Conservation (phyloP, 1,140 invertebrate genomes). For the Drosophila jambulina region DNA sequence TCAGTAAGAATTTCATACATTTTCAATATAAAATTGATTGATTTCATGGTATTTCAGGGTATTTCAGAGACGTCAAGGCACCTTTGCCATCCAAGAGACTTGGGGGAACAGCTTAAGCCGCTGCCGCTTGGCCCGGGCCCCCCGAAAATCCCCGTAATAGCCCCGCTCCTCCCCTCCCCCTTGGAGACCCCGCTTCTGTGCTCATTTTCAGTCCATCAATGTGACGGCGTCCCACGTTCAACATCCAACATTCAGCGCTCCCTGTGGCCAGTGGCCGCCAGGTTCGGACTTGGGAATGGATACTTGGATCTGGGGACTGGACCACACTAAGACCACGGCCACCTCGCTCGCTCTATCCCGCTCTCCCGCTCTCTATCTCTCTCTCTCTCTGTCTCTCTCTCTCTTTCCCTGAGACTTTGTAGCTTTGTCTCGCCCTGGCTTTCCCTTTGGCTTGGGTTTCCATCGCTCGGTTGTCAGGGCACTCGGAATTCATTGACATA, state of each 20-base stretch:
- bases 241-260: constrained; percentile 4
- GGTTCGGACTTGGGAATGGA: constrained; percentile 15
- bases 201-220: constrained; percentile 70
- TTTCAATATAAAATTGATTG: neutral
- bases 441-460: constrained; percentile 9
- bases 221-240: constrained; percentile 76
- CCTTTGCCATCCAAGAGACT: constrained; percentile 1
- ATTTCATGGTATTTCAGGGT: neutral
- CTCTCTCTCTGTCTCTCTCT: neutral
- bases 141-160: constrained; percentile 1
- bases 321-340: constrained; percentile 62
- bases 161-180: neutral
- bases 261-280: constrained; percentile 30
- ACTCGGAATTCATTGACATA: constrained; percentile 82
- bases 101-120: constrained; percentile 55
- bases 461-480: constrained; percentile 56
- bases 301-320: constrained; percentile 30
- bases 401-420: neutral
- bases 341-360: constrained; percentile 7
- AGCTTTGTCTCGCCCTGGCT: constrained; percentile 13
- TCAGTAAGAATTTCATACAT: neutral
- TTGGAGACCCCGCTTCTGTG: constrained; percentile 1
- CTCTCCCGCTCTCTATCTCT: constrained; percentile 4
- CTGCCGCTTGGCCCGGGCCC: neutral
- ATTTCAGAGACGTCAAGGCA: constrained; percentile 17